Percentiles rank a stretch among this genome's conserved stretches.
Conservation (phyloP, 2,797 vertebrate species). For the Luscinia megarhynchos region DNA sequence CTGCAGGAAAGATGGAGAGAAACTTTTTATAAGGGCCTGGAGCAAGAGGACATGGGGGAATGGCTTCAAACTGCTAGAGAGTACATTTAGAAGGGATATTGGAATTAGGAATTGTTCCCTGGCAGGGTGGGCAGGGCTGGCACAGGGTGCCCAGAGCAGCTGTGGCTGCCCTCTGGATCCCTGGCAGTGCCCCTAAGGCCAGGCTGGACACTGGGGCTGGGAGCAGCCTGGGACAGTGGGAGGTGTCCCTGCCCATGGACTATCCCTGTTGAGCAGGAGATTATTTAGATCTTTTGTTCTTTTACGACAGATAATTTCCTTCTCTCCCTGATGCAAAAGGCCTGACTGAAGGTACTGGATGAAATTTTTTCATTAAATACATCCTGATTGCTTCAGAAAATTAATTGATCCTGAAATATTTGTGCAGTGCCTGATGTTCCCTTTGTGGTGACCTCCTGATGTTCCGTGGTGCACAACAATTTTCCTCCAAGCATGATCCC, state of each 20-base stretch:
- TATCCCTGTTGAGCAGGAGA: background rate
- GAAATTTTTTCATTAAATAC: background rate
- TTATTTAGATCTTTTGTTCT: background rate
- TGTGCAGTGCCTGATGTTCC: background rate
- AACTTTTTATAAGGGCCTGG: background rate
- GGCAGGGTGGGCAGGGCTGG: background rate
- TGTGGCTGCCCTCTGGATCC: background rate
- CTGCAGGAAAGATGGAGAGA: background rate
- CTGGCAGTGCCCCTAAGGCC: background rate
- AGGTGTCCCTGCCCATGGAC: background rate
- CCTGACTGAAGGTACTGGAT: background rate
- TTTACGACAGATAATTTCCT: background rate
- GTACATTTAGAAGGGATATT: accelerated
- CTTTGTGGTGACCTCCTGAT: background rate
- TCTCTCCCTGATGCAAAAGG: background rate
- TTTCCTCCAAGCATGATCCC: background rate
- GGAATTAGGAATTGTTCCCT: accelerated
- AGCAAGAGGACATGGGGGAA: background rate
- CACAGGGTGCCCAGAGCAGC: background rate
- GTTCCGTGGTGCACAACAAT: background rate
- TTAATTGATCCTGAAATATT: background rate
- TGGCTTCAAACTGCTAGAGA: background rate
- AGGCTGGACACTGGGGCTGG: accelerated
- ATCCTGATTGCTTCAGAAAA: background rate
- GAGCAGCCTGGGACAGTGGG: background rate